A percentile compares a stretch with the other conserved stretches of the same genome.
Evolutionary conservation across 2,113 vertebrate genomes (phyloP).

Genomic region (Aix galericulata): DNA sequence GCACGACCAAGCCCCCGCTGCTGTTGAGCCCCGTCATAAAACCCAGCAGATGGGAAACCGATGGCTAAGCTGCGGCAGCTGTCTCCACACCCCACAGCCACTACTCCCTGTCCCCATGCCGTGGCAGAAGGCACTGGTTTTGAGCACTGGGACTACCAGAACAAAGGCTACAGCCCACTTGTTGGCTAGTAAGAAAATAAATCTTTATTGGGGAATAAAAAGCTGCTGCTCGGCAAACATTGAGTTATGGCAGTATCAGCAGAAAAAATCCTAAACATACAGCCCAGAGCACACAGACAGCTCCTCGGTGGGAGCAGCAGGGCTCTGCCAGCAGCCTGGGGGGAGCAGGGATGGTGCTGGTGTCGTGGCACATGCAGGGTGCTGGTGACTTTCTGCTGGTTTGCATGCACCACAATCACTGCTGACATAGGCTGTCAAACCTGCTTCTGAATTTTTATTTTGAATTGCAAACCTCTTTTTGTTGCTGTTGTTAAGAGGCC

Average conservation of each 20-base stretch:
- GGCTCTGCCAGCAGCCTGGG: too few species aligned
- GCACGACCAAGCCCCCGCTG: too few species aligned
- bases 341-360: too few species aligned
- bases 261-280: too few species aligned
- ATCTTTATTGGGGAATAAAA: not conserved
- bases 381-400: not conserved
- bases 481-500: too few species aligned
- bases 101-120: accelerated
- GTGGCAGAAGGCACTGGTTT: not conserved
- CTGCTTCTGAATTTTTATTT: not conserved
- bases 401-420: not conserved
- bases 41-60: too few species aligned
- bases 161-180: not conserved
- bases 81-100: not conserved
- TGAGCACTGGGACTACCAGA: not conserved
- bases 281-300: not conserved
- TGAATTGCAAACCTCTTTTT: not conserved
- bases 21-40: too few species aligned
- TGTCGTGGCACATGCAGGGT: too few species aligned
- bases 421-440: not conserved
- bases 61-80: not conserved
- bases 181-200: not conserved
- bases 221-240: not conserved
- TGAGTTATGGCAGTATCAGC: too few species aligned
- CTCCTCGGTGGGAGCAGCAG: not conserved